Evolutionary conservation across 2,888 invertebrate species (phyloP), one percentile per base, ranked within the genome.

Genomic region (Brachyptera risi): DNA sequence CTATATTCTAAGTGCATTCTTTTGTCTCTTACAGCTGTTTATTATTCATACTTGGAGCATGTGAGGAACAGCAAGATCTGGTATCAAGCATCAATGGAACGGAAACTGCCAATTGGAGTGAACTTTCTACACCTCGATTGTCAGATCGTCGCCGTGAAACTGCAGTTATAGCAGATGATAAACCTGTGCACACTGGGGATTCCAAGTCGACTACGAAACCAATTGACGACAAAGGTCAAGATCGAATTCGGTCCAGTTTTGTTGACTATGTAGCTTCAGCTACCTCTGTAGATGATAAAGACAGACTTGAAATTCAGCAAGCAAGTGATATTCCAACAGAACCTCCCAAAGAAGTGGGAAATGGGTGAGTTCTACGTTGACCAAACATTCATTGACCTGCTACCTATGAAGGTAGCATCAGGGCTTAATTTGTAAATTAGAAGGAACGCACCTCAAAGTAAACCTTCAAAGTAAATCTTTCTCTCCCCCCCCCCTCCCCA

Each of bases 11-110:
- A 11, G 31, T 5, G 44, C 60, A 13, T 61, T 38, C 61, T 67
- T 67, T 71, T 69, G 73, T 68, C 56, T 65, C 35, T 75, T 74
- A 56, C 76, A 84, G 83, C 74, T 80, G 81, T 72, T 78, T 81
- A 66, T 74, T 83, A 66, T 81, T 83, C 73, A 73, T 83, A 66
- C 75, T 83, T 70, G 82, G 82, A 69, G 80, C 83, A 60, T 80
- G 82, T 37, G 83, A 83, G 71, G 79, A 75, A 51, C 68, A 67
- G 67, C 76, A 79, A 67, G 76, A 11, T 9, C 11, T 19, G 19
- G 2, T 4, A 13, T 37, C 31, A 19, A 35, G 17, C 21, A 35
- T 37, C 44, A 44, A 11, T 17, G 44, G 17, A 19, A 44, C 15
- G 11, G 4, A 21, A 5, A 17, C 44, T 44, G 19, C 19, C 17